Base-by-base conservation (phyloP, 1,140 invertebrate genomes). In the Holcopasites calliopsidis region DNA sequence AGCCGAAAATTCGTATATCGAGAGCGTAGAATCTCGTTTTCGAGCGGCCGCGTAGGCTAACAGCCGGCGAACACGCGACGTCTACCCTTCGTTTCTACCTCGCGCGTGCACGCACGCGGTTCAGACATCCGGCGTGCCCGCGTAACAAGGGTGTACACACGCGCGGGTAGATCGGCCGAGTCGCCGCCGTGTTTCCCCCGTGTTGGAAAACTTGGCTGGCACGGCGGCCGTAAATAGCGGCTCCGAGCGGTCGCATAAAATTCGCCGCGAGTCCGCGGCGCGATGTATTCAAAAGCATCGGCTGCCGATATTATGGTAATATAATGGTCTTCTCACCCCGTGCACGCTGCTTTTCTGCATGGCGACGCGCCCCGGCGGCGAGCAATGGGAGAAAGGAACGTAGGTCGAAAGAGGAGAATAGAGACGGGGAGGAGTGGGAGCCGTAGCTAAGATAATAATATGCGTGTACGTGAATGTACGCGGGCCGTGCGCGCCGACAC, bases 271-370 rank as follows among this genome's bases (percentile, higher is more conserved):
- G 50, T 81, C 31, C 35, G 18, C 52, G 47, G 52, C 62, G n/a
- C 54, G 21, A 82, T 78, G 70, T 83, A 83, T 83, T 83, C 71
- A 71, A 72, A 66, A 79, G 76, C 76, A 79, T 79, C 71, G 77
- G 54, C 31, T 57, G 74, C 50, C 58, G 71, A 83, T 79, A 83
- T 83, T 83, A 83, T 83, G 77, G 49, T 83, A 83, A 83, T 79
- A 76, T 65, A 71, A 79, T 64, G 49, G 26, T 52, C 49, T 76
- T 79, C 72, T 65, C 79, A 54, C 23, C 65, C 52, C n/a, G n/a
- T 38, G 38, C 31, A 47, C 54, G 31, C 40, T 35, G 58, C 52
- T 76, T 65, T 80, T 49, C 65, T 47, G 42, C 47, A 28, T n/a
- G n/a, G 28, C 61, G 64, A 70, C 38, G 44, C 28, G 18, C n/a